Evolutionary conservation across 2,888 invertebrate species (phyloP).

Genomic region (Athalia cordata): DNA sequence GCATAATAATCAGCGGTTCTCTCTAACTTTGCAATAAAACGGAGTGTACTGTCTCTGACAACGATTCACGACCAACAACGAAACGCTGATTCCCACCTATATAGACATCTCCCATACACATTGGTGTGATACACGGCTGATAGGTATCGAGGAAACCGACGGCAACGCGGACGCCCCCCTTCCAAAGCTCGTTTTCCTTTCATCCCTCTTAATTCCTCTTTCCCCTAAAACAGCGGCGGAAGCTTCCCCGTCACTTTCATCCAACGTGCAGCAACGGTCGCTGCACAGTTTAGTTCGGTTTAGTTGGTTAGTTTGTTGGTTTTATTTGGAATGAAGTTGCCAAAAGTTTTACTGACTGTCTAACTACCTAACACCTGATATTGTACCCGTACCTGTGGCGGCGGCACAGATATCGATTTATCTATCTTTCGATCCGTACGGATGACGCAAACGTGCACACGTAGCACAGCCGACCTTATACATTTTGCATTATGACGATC

Average conservation of each 20-base stretch:
- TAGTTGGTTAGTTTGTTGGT: neutral
- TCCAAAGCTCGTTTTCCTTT: neutral
- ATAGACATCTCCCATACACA: too few species aligned
- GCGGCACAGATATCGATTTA: too few species aligned
- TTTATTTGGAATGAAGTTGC: neutral
- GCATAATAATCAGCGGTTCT: constrained; percentile 65
- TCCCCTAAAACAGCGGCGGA: neutral
- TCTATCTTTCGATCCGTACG: too few species aligned
- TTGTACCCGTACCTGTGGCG: neutral
- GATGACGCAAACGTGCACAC: too few species aligned
- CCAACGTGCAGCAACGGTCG: neutral
- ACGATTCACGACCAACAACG: constrained; percentile 30
- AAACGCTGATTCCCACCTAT: too few species aligned
- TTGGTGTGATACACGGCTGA: too few species aligned
- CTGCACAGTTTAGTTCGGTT: neutral
- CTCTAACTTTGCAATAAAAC: constrained; percentile 66
- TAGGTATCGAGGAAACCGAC: neutral
- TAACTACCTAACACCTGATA: constrained; percentile 6
- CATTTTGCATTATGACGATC: constrained; percentile 12
- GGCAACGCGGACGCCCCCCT: neutral
- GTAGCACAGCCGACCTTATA: neutral
- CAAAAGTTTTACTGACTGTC: constrained; percentile 22
- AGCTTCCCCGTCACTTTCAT: neutral
- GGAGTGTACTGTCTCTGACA: constrained; percentile 62
- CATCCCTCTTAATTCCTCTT: neutral